Evolutionary conservation across 2,113 vertebrate species (phyloP).

Genomic region (Taurulus bubalis): DNA sequence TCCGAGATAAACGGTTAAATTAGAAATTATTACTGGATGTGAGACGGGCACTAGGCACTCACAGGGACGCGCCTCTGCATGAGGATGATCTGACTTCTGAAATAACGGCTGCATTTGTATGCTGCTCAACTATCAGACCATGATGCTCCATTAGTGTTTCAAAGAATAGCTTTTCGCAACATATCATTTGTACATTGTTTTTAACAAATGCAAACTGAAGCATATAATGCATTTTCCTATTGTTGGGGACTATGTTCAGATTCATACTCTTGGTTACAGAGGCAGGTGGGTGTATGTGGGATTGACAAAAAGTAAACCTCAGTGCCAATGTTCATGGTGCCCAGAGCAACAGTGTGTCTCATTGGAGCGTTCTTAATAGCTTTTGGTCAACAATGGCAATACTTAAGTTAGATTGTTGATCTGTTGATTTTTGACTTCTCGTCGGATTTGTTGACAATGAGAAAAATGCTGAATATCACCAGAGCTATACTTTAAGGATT

Average conservation of each 20-base stretch:
- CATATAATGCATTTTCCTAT: not conserved
- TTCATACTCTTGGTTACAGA: not conserved
- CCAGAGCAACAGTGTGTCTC: not conserved
- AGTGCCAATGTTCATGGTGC: not conserved
- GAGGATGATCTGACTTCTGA: not conserved
- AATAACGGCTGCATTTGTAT: conserved; percentile 13
- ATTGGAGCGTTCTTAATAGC: not conserved
- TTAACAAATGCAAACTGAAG: not conserved
- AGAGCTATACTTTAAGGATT: not conserved
- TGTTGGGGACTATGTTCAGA: not conserved
- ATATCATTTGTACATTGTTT: not conserved
- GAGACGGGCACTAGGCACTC: conserved; percentile 18
- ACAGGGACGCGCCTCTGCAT: conserved; percentile 11
- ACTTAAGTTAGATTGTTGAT: not conserved
- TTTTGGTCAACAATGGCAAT: not conserved
- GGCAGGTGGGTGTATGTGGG: not conserved
- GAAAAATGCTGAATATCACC: not conserved
- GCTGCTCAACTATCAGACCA: not conserved
- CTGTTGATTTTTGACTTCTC: no score
- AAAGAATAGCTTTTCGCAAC: not conserved
- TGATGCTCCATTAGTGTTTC: not conserved
- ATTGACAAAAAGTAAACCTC: not conserved
- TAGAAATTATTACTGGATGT: conserved; percentile 22
- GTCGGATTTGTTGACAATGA: not conserved
- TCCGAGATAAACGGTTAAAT: conserved; percentile 22